Evolutionary conservation across 2,888 invertebrate genomes (phyloP), one percentile per base, ranked within the genome.

Genomic region (Pristionchus mayeri): DNA sequence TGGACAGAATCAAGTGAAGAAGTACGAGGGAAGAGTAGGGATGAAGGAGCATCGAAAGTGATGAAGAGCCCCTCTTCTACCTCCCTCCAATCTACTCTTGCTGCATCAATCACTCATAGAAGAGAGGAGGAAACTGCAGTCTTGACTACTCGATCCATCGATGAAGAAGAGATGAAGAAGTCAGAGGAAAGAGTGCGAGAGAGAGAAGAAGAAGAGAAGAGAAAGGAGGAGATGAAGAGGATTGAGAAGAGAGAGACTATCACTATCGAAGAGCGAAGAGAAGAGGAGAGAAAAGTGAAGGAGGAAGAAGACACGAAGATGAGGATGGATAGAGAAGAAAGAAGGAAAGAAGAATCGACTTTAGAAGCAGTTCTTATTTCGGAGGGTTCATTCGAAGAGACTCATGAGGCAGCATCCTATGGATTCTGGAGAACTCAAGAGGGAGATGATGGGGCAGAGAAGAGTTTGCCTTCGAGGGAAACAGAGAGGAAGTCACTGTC

Each of bases 401-500:
- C 67, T 44, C 21, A 34, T 11, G 87, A 87, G 84, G 86, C 84
- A 50, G 18, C 84, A 3, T 57, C 86, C 21, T 85, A 86, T 86
- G 87, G 86, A 84, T 87, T 87, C 75, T 87, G 87, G 87, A 85
- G 67, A 40, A 85, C 85, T 37, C 85, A 86, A 67, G 48, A 84
- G 27, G 86, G 86, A 24, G 76, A 75, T 34, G 82, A 85, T 24
- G 60, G n/a, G 27, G 85, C 84, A 84, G 85, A 85, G 85, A 86
- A 75, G 34, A 84, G 2, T 24, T 37, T 50, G 11, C 40, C 57
- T 24, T 52, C 63, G 48, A 48, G 48, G 16, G 27, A 52, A 4
- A 30, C 21, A 37, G 44, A 67, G 82, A 50, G 6, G 13, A 40
- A 82, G 40, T 44, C 63, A 30, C 24, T 75, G 84, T 75, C 4